Conservation (phyloP, 2,888 invertebrate genomes). For the Agrypnus murinus region DNA sequence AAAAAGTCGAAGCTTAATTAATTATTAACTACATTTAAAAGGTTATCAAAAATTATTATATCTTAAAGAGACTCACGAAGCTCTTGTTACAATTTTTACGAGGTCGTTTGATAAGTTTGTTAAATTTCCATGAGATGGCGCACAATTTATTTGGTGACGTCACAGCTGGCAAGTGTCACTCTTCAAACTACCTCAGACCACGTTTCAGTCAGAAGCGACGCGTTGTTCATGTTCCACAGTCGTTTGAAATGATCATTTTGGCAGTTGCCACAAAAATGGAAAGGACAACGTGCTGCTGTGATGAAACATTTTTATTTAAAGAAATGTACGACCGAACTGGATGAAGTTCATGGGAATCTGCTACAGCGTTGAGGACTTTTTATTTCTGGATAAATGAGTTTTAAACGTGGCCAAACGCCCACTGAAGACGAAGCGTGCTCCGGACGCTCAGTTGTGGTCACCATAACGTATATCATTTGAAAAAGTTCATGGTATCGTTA, state of each 20-base stretch:
- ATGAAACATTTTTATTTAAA: conserved; percentile 1
- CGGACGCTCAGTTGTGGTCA: background rate
- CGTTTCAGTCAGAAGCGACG: background rate
- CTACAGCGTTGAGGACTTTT: no score
- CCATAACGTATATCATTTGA: background rate
- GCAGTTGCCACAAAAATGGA: background rate
- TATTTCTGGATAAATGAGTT: no score
- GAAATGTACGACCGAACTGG: background rate
- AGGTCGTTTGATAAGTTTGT: no score
- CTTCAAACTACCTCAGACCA: background rate
- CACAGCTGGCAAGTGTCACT: conserved; percentile 11
- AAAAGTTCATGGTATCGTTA: conserved; percentile 4
- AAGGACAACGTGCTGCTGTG: no score
- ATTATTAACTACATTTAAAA: no score
- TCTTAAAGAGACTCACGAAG: no score
- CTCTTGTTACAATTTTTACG: no score
- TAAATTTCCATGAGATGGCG: background rate
- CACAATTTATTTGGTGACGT: background rate
- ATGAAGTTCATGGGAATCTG: no score
- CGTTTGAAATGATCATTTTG: background rate
- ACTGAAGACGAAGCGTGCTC: background rate
- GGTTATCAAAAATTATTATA: no score
- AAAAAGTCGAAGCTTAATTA: no score
- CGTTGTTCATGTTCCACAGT: conserved; percentile 3
- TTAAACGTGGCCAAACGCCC: no score